Conservation (phyloP, 2,113 vertebrate genomes). For the Hippopotamus amphibius region DNA sequence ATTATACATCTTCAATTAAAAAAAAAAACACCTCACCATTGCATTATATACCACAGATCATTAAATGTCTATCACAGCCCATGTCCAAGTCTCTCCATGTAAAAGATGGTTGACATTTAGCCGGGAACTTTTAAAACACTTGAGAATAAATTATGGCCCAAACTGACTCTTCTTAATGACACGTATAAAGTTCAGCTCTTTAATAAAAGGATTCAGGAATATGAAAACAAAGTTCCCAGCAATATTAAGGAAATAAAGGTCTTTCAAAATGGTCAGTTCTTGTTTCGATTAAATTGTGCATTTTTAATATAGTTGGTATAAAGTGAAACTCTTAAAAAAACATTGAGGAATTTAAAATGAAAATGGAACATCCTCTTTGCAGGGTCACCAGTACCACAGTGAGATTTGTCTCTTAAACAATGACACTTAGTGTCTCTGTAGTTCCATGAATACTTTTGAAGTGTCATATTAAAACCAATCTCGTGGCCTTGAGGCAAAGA, state of each 20-base stretch:
- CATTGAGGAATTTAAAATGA: constrained; percentile 85
- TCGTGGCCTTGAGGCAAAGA: constrained; percentile 92
- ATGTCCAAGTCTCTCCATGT: constrained; percentile 13
- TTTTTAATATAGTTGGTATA: constrained; percentile 84
- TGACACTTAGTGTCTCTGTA: constrained; percentile 91
- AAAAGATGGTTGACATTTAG: constrained; percentile 61
- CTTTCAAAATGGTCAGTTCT: constrained; percentile 78
- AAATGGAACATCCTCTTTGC: constrained; percentile 86
- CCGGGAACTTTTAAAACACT: constrained; percentile 73
- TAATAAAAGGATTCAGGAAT: constrained; percentile 65
- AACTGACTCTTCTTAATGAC: constrained; percentile 59
- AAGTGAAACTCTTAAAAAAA: constrained; percentile 85
- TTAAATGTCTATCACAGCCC: not conserved
- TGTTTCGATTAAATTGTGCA: constrained; percentile 73
- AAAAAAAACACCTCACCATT: not conserved
- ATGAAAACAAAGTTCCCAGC: constrained; percentile 52
- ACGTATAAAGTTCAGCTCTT: constrained; percentile 58
- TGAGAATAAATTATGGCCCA: constrained; percentile 59
- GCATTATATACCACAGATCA: constrained; percentile 38
- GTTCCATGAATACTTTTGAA: constrained; percentile 93
- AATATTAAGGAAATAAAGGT: constrained; percentile 70
- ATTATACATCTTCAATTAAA: constrained; percentile 54
- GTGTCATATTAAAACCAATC: constrained; percentile 94
- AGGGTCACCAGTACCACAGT: constrained; percentile 88
- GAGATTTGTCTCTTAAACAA: constrained; percentile 91